Evolutionary conservation across 1,140 invertebrate species (phyloP), one percentile per base, ranked within the genome.

Genomic region (Drosophila lacteicornis): DNA sequence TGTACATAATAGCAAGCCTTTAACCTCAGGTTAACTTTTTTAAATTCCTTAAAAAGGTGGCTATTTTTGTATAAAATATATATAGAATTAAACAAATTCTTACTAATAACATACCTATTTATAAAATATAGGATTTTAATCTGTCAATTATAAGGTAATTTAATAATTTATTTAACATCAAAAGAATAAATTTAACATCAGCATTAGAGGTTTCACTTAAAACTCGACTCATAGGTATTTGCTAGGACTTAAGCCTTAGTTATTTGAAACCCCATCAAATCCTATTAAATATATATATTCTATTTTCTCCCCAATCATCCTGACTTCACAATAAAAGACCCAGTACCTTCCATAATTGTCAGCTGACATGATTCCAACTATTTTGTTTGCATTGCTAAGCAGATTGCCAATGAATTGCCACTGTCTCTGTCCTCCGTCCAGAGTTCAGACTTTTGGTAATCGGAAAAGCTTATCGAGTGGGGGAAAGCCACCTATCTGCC

Each of bases 381-480:
- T 59, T 78, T 77, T 80, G 65, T 86, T 70, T 70, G 74, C 43
- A 27, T 80, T 79, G 45, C 57, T 33, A 57, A 55, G 60, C 74
- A 75, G 74, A 82, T 79, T 76, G 70, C 66, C 55, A 58, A 50
- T 65, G 71, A 77, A 84, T 84, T 74, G 67, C 43, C 49, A 5
- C 19, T 63, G 50, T 38, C 33, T 43, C 55, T 68, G 51, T 15
- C 30, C 30, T 53, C 55, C 56, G 65, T 51, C 25, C 67, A 53
- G 51, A 17, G 27, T 51, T 38, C 47, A 70, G 51, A 68, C 51
- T 56, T 69, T 68, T 69, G 50, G 43, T 47, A 33, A 61, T 61
- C 57, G 43, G 80, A 73, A 46, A 55, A 62, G 80, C 82, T 85
- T 81, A 85, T 85, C 79, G 53, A 60, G 46, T 69, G 30, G 36